Conservation (phyloP, 2,113 vertebrate genomes). For the Otolemur garnettii region DNA sequence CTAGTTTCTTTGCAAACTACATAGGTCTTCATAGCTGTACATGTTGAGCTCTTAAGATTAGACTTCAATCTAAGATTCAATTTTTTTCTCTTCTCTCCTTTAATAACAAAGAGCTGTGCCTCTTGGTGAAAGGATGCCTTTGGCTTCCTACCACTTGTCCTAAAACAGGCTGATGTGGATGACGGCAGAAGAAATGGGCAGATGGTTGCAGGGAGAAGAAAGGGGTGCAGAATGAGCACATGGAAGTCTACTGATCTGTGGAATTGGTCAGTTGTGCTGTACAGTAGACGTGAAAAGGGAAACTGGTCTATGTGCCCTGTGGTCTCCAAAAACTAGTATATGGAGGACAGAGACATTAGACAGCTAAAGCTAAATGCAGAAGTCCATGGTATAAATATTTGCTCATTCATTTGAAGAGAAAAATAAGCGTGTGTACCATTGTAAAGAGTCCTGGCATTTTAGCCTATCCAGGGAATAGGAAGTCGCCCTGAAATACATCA, state of each 20-base stretch:
- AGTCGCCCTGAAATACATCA: slow-evolving; percentile 15
- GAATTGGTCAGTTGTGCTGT: not conserved
- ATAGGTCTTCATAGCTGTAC: not conserved
- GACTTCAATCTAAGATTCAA: slow-evolving; percentile 11
- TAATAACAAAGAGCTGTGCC: not conserved
- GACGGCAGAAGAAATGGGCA: not conserved
- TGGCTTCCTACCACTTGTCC: not conserved
- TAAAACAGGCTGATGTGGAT: not conserved
- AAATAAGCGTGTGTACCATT: not conserved
- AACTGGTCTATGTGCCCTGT: not conserved
- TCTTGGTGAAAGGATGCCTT: not conserved
- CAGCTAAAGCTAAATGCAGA: not conserved
- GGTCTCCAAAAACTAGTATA: not conserved
- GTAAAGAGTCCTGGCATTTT: slow-evolving; percentile 54
- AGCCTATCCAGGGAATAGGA: slow-evolving; percentile 2
- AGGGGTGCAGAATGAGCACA: not conserved
- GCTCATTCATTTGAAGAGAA: slow-evolving; percentile 27
- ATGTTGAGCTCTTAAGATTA: not conserved
- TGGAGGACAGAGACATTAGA: not conserved
- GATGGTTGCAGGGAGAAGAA: not conserved
- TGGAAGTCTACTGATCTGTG: not conserved
- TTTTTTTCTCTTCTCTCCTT: slow-evolving; percentile 28
- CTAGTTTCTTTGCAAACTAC: not conserved
- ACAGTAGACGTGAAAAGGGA: not conserved
- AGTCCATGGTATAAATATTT: slow-evolving; percentile 29